These are phyloP conservation scores for Alectoris magna DNA, from an alignment of 2,797 vertebrate genomes.

Conservation along the genomic window DNA sequence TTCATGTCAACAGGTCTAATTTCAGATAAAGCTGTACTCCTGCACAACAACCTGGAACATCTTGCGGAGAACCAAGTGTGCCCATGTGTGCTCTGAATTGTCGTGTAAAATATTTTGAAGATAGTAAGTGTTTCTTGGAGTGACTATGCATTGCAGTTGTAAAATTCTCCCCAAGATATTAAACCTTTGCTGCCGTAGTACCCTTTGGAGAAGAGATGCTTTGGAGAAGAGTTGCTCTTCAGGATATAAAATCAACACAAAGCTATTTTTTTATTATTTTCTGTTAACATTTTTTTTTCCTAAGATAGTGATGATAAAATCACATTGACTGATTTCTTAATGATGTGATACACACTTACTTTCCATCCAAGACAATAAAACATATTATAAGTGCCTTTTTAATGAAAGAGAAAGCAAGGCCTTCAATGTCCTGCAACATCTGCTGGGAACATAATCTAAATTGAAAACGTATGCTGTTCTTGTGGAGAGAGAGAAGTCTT, in stretches of 20 bases:
- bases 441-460: slow-evolving; percentile 76
- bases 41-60: neutral
- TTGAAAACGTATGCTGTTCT: slow-evolving; percentile 70
- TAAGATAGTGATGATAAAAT: slow-evolving; percentile 27
- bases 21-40: neutral
- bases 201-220: slow-evolving; percentile 5
- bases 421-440: slow-evolving; percentile 65
- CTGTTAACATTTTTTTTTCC: neutral
- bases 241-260: neutral
- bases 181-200: neutral
- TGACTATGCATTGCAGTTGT: neutral
- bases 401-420: slow-evolving; percentile 73
- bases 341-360: slow-evolving; percentile 40
- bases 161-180: neutral
- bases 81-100: neutral
- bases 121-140: neutral
- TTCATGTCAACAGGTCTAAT: neutral
- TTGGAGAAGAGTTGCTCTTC: neutral
- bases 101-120: neutral
- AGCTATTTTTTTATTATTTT: neutral
- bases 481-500: slow-evolving; percentile 39
- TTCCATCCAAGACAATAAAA: slow-evolving; percentile 68
- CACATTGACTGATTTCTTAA: slow-evolving; percentile 48
- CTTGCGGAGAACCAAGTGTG: neutral
- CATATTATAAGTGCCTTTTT: slow-evolving; percentile 49